A percentile compares a stretch with the other conserved stretches of the same genome.
phyloP scores from a whole-genome alignment of 1,140 invertebrate species.

The Plodia interpunctella region DNA sequence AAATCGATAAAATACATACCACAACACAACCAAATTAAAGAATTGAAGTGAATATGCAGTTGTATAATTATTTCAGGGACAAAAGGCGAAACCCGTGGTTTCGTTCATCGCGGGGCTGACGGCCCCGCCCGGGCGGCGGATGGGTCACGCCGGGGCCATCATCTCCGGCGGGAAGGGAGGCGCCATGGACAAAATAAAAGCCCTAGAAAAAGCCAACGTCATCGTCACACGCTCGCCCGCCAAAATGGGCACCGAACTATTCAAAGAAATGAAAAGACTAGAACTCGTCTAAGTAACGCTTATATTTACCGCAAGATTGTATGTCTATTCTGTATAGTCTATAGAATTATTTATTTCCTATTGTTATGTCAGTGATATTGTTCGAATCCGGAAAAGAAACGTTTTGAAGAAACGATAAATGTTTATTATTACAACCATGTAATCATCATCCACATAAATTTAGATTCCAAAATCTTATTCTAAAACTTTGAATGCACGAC shows the following conservation, averaged over 20 bases:
- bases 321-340: slow-evolving; percentile 60
- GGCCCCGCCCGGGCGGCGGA: slow-evolving; percentile 97
- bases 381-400: background rate
- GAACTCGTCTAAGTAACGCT: slow-evolving; percentile 77
- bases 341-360: slow-evolving; percentile 61
- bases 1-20: too few relatives aligned
- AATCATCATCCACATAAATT: slow-evolving; percentile 11
- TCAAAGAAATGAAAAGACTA: slow-evolving; percentile 91
- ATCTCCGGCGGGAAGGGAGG: slow-evolving; percentile 99
- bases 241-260: slow-evolving; percentile 94
- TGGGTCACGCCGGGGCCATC: slow-evolving; percentile 99
- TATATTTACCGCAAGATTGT: slow-evolving; percentile 24
- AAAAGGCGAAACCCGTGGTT: slow-evolving; percentile 97
- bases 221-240: slow-evolving; percentile 97
- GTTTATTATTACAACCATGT: slow-evolving; percentile 8
- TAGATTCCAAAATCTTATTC: background rate
- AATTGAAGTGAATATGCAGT: too few relatives aligned
- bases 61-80: slow-evolving; percentile 81
- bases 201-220: slow-evolving; percentile 92
- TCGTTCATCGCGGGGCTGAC: slow-evolving; percentile 99
- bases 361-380: slow-evolving; percentile 32
- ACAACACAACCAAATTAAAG: too few relatives aligned
- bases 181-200: slow-evolving; percentile 98
- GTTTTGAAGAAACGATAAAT: slow-evolving; percentile 8
- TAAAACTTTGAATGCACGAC: slow-evolving; percentile 16